phyloP scores from a whole-genome alignment of 2,888 invertebrate genomes.

The Sympetrum striolatum region DNA sequence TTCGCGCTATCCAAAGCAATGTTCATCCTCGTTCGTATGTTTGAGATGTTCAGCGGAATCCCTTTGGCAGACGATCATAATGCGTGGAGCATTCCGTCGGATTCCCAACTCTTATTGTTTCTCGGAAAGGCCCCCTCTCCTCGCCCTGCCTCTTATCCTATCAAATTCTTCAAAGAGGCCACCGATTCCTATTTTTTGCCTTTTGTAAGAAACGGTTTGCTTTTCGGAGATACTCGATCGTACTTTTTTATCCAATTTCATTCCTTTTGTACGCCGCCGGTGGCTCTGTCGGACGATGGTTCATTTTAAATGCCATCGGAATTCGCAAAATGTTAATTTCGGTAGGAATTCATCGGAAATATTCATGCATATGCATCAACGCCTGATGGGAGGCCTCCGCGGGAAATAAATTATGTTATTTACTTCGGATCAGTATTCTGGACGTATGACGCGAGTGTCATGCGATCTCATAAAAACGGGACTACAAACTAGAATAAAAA shows the following conservation, averaged over 20 bases:
- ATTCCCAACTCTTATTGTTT: conserved; percentile 3
- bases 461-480: background rate
- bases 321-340: conserved; percentile 10
- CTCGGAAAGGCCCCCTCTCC: conserved; percentile 1
- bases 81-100: conserved; percentile 16
- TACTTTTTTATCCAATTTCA: background rate
- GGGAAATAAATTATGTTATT: background rate
- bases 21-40: too few relatives aligned
- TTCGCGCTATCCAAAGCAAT: too few relatives aligned
- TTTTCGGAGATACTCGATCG: conserved; percentile 16
- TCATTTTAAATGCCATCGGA: background rate
- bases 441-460: background rate
- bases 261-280: background rate
- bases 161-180: conserved; percentile 33
- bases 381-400: background rate
- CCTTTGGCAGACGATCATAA: conserved; percentile 20
- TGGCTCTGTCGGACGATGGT: background rate
- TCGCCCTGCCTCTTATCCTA: conserved; percentile 7
- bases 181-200: background rate
- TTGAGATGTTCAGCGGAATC: too few relatives aligned
- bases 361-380: background rate
- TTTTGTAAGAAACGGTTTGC: conserved; percentile 23
- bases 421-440: background rate
- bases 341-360: background rate
- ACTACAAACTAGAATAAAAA: too few relatives aligned